Percentiles rank a stretch among this genome's conserved stretches.
Evolutionary conservation across 2,797 vertebrate species (phyloP).

Genomic region (Oceanodroma leucorhoa): DNA sequence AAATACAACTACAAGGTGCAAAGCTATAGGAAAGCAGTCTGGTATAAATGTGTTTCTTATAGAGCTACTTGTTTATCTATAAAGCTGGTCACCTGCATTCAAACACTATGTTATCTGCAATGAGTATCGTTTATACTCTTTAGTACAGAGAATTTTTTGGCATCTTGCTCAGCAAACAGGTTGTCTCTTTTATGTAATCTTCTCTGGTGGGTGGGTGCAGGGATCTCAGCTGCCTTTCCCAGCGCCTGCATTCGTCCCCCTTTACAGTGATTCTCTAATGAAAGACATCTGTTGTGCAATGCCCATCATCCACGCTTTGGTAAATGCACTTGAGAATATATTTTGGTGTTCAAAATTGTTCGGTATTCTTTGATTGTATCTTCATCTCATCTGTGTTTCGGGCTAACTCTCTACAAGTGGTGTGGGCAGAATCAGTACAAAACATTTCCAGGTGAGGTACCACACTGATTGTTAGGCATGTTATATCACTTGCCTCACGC

Average conservation of each 20-base stretch:
- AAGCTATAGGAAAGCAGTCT: not conserved
- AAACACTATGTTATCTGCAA: not conserved
- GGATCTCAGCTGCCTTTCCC: slow-evolving; percentile 43
- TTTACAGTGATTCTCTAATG: slow-evolving; percentile 46
- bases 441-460: not conserved
- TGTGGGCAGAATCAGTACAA: not conserved
- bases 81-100: not conserved
- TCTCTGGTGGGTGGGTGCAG: slow-evolving; percentile 21
- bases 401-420: not conserved
- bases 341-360: not conserved
- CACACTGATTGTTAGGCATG: not conserved
- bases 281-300: slow-evolving; percentile 53
- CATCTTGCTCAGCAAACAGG: slow-evolving; percentile 32
- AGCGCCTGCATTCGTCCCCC: not conserved
- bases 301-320: not conserved
- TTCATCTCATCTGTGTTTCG: not conserved
- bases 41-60: not conserved
- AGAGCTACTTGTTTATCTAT: not conserved
- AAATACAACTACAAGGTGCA: not conserved
- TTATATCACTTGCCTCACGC: not conserved
- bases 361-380: not conserved
- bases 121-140: not conserved
- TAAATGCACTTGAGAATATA: not conserved
- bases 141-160: not conserved
- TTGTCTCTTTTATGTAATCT: slow-evolving; percentile 46